A percentile compares a stretch with the other conserved stretches of the same genome.
Conservation (phyloP, 1,140 invertebrate species). For the Neuroterus valhalla region DNA sequence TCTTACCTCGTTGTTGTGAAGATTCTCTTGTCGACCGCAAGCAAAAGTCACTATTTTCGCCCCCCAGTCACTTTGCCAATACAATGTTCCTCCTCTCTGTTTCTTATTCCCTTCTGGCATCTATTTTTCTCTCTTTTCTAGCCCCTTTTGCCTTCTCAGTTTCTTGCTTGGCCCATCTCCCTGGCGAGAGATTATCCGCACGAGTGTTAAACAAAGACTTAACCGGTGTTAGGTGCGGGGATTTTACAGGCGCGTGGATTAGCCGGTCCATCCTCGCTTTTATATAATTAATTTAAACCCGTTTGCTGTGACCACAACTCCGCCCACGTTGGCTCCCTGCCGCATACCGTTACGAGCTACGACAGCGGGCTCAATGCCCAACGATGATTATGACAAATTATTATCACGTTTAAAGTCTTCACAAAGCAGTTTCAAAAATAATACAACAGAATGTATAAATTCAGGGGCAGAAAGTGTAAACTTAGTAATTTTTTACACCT, state of each 20-base stretch:
- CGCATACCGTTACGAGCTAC: background rate
- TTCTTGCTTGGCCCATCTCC: conserved; percentile 33
- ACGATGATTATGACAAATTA: conserved; percentile 23
- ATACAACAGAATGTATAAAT: no score
- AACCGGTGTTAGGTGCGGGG: conserved; percentile 39
- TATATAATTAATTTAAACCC: conserved; percentile 55
- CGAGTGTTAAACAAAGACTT: conserved; percentile 62
- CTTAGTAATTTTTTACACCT: no score
- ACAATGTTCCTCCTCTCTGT: conserved; percentile 25
- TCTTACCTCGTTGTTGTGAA: conserved; percentile 47
- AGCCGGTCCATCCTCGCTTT: conserved; percentile 41
- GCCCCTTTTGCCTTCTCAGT: conserved; percentile 33
- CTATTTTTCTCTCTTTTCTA: background rate
- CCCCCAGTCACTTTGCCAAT: no score
- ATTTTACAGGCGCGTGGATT: conserved; percentile 46
- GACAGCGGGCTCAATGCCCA: conserved; percentile 15
- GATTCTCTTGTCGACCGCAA: conserved; percentile 18
- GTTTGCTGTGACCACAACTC: conserved; percentile 31
- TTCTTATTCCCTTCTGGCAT: background rate
- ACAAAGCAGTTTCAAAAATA: background rate
- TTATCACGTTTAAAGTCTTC: background rate
- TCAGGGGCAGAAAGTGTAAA: no score
- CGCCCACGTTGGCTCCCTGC: conserved; percentile 30
- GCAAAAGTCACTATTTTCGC: conserved; percentile 25
- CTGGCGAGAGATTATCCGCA: conserved; percentile 53